Conservation (phyloP, 64 coral and sea anemone species). For the Montipora foliosa region DNA sequence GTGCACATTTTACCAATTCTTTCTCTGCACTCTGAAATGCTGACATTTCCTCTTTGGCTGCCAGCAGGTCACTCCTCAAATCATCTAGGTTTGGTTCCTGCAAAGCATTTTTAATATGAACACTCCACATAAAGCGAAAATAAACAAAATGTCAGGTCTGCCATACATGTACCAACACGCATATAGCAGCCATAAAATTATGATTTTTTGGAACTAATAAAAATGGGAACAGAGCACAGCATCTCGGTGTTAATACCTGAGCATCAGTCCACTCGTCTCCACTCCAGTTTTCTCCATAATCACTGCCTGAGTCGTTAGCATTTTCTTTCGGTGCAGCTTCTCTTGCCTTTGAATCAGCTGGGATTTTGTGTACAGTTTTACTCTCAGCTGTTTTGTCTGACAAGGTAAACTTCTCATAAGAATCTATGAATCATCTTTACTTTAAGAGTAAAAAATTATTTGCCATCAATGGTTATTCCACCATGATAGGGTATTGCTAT, state of each 20-base stretch:
- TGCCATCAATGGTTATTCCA: too few species aligned
- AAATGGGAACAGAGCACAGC: neutral
- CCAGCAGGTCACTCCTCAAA: slow-evolving; percentile 74
- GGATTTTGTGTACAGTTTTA: neutral
- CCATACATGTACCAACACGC: too few species aligned
- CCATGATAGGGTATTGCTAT: too few species aligned
- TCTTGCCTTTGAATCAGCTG: neutral
- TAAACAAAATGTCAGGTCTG: neutral
- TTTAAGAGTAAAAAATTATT: too few species aligned
- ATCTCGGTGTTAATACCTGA: neutral
- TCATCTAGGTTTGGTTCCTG: slow-evolving; percentile 52
- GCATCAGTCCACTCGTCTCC: slow-evolving; percentile 68
- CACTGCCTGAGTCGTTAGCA: slow-evolving; percentile 70
- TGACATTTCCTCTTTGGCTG: slow-evolving; percentile 81
- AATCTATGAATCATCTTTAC: too few species aligned
- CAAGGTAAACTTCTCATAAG: neutral
- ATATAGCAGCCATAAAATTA: too few species aligned
- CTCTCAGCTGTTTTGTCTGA: neutral
- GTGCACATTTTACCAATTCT: neutral
- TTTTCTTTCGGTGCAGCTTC: neutral
- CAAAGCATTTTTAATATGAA: neutral
- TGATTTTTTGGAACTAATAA: neutral
- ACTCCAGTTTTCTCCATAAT: slow-evolving; percentile 49
- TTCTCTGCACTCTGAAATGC: slow-evolving; percentile 58
- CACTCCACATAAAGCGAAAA: neutral